Conservation (phyloP, 2,113 vertebrate species). For the Chloropsis cyanopogon region DNA sequence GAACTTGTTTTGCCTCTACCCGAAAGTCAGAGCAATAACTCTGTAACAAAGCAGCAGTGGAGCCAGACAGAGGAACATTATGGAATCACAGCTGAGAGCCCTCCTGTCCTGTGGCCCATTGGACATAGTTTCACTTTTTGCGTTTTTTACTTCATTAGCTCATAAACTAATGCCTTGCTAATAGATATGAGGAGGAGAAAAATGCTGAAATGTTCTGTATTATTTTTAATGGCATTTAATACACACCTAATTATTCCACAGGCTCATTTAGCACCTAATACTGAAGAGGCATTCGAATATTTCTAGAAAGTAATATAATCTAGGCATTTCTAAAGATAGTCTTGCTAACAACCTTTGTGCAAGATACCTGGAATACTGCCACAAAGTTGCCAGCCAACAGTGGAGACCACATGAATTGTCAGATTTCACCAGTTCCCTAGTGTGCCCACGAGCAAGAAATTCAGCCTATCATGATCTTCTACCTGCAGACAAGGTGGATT, state of each 20-base stretch:
- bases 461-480: not conserved
- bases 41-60: not conserved
- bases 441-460: not conserved
- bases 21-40: not conserved
- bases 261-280: constrained; percentile 23
- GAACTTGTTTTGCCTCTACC: not conserved
- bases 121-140: not conserved
- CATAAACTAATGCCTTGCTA: not conserved
- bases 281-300: not conserved
- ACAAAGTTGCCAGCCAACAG: not conserved
- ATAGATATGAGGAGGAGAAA: not conserved
- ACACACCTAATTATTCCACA: not conserved
- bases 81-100: not conserved
- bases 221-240: constrained; percentile 16
- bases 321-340: not conserved
- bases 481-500: not conserved
- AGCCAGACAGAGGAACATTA: not conserved
- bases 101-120: not conserved
- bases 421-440: not conserved
- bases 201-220: not conserved
- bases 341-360: not conserved
- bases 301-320: not conserved
- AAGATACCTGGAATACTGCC: not conserved
- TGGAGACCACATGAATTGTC: not conserved
- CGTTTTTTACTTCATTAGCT: constrained; percentile 17